Conservation (phyloP, 2,888 invertebrate genomes). For the Oscheius onirici region DNA sequence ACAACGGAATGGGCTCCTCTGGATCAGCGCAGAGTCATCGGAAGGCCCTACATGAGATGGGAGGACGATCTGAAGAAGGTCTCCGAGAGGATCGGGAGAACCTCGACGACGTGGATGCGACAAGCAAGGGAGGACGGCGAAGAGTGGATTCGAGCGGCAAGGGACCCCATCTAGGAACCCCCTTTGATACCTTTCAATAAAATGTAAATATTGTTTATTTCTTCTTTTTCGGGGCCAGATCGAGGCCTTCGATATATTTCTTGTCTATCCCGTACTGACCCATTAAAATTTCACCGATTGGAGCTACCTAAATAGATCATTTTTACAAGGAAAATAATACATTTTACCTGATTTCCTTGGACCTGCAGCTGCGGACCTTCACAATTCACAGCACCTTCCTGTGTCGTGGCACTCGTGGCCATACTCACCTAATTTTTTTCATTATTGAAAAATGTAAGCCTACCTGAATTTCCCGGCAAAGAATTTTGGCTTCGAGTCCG, state of each 20-base stretch:
- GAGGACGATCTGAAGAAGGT: no score
- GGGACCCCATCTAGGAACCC: no score
- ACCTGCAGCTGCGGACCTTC: constrained; percentile 67
- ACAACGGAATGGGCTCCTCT: no score
- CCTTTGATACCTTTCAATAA: no score
- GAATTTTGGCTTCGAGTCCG: constrained; percentile 80
- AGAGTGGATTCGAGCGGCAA: no score
- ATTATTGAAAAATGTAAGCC: neutral
- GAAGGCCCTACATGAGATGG: no score
- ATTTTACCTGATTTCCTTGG: constrained; percentile 67
- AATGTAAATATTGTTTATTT: no score
- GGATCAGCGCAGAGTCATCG: no score
- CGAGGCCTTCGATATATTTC: constrained; percentile 66
- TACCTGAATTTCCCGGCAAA: constrained; percentile 50
- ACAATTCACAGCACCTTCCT: constrained; percentile 78
- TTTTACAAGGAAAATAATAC: neutral
- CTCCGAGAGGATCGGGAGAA: no score
- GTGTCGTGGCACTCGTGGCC: constrained; percentile 87
- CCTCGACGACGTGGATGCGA: no score
- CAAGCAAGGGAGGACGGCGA: no score
- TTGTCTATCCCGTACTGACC: constrained; percentile 60
- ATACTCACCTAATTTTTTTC: constrained; percentile 78
- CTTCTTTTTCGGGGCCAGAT: constrained; percentile 65
- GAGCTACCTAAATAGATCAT: constrained; percentile 41
- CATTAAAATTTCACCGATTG: constrained; percentile 45